A percentile compares a stretch with the other conserved stretches of the same genome.
Evolutionary conservation across 2,888 invertebrate species (phyloP).

Genomic region (Cheilosia impressa): DNA sequence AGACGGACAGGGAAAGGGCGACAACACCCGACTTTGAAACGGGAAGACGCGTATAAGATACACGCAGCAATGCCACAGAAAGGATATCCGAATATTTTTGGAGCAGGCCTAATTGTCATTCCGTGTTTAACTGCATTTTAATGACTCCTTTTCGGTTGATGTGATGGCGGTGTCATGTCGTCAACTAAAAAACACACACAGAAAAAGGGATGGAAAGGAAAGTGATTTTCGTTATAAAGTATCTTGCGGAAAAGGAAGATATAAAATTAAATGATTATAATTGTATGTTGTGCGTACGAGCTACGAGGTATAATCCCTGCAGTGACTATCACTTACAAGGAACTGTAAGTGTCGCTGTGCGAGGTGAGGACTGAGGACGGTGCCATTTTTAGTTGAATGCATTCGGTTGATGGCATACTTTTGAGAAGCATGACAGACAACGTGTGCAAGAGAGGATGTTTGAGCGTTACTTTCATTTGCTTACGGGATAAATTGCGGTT

Average conservation of each 20-base stretch:
- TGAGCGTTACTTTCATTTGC: slow-evolving; percentile 1
- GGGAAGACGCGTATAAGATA: slow-evolving; percentile 27
- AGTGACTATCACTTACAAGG: slow-evolving; percentile 17
- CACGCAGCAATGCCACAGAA: slow-evolving; percentile 31
- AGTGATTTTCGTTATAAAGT: slow-evolving; percentile 61
- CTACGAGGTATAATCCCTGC: slow-evolving; percentile 6
- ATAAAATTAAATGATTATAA: slow-evolving; percentile 72
- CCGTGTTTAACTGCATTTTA: slow-evolving; percentile 71
- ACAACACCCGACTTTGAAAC: slow-evolving; percentile 23
- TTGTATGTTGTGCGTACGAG: slow-evolving; percentile 10
- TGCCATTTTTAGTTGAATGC: slow-evolving; percentile 32
- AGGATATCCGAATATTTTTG: slow-evolving; percentile 53
- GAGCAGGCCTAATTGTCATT: slow-evolving; percentile 71
- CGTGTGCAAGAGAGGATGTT: not conserved
- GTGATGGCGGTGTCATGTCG: slow-evolving; percentile 62
- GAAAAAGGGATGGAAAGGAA: slow-evolving; percentile 61
- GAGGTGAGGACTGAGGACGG: not conserved
- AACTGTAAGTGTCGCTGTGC: not conserved
- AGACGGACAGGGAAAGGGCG: not conserved
- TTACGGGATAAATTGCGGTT: slow-evolving; percentile 34
- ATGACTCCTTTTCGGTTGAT: slow-evolving; percentile 55
- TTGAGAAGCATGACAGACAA: not conserved
- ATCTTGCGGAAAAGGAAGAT: slow-evolving; percentile 73
- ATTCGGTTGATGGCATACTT: slow-evolving; percentile 16
- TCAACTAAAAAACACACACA: slow-evolving; percentile 10